A percentile compares a stretch with the other conserved stretches of the same genome.
phyloP scores from a whole-genome alignment of 2,797 vertebrate species.

The Pristis pectinata region DNA sequence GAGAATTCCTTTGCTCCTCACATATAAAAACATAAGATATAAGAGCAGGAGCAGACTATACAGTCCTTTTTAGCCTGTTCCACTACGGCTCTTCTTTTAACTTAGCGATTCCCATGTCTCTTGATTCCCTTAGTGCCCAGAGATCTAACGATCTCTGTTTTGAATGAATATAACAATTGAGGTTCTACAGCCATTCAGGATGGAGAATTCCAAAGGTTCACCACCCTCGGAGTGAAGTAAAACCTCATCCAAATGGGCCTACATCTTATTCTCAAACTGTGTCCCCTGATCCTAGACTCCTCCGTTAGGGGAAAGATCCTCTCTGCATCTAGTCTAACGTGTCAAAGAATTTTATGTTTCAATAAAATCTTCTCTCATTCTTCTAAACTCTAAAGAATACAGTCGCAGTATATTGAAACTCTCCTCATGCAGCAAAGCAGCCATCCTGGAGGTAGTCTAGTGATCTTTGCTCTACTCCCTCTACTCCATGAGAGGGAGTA shows the following conservation, averaged over 20 bases:
- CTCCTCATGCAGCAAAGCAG: no score
- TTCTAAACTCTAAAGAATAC: no score
- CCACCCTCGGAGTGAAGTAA: not conserved
- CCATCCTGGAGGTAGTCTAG: no score
- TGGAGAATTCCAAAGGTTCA: not conserved
- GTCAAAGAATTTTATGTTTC: no score
- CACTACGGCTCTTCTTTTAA: not conserved
- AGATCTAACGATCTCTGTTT: not conserved
- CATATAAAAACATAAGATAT: not conserved
- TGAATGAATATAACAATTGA: not conserved
- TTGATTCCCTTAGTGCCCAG: not conserved
- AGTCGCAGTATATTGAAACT: no score
- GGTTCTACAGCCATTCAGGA: not conserved
- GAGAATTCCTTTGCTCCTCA: not conserved
- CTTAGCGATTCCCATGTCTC: not conserved
- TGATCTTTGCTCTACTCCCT: no score
- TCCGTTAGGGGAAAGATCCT: no score
- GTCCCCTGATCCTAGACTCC: not conserved
- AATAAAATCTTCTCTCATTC: no score
- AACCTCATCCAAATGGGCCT: not conserved
- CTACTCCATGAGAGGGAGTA: no score
- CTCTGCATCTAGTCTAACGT: no score
- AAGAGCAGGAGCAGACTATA: not conserved
- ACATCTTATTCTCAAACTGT: not conserved
- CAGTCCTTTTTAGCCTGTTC: not conserved